Evolutionary conservation across 2,113 vertebrate genomes (phyloP), one percentile per base, ranked within the genome.

Genomic region (Actenoides lindsayi): DNA sequence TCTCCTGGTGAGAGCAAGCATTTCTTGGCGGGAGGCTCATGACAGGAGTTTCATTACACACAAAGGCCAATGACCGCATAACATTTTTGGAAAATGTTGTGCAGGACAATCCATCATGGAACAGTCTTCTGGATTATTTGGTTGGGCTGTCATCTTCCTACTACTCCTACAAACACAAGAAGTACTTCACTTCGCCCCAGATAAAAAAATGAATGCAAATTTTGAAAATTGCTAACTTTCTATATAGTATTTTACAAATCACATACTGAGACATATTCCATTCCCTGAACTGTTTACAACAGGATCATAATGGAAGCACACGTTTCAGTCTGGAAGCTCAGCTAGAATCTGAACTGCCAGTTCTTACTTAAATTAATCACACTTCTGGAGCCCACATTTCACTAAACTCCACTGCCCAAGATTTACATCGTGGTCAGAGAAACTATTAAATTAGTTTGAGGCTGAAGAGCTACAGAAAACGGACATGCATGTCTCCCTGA

Each of bases 31-130:
- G 42, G 46, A 80, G 17, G 39, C 14, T 97, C 5, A 2, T 51
- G 51, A 63, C 60, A 78, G 92, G 92, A 75, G 90, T 94, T 96
- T 93, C 82, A 37, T 96, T 94, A 93, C 88, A 83, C 64, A 93
- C 75, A 94, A 96, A 96, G 88, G 92, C 95, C 93, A 96, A 68
- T 24, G 78, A 88, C 68, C 2, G 0, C 2, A 0, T 51, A 90
- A 64, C 68, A n/a, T 59, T 88, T 95, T 90, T 74, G 82, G 84
- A 93, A 96, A 93, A 97, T 68, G 19, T 70, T 94, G n/a, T 63
- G 5, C 16, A 44, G 67, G 46, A 67, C 64, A 90, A 93, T 88
- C 27, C 30, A 65, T 90, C 93, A 83, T 48, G 60, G 75, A 95
- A 90, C 13, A 80, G 31, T 39, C 27, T 50, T 91, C 67, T 56